These are phyloP conservation scores for Rotaria socialis DNA, from an alignment of 2,888 invertebrate genomes.

Conservation along the genomic window DNA sequence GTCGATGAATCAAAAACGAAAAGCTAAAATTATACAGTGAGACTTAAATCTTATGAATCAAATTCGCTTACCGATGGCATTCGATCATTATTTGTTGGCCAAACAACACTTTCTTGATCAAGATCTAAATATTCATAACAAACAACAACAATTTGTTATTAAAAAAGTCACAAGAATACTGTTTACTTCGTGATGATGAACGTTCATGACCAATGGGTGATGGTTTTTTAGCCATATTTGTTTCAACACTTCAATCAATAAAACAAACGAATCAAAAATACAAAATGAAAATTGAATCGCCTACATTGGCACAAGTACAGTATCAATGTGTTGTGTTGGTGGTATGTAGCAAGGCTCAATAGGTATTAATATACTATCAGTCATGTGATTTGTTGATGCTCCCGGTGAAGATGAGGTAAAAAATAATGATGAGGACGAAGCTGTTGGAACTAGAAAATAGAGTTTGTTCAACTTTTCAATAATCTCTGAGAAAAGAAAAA, in stretches of 20 bases:
- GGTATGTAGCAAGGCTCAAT: neutral
- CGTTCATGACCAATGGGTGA: conserved; percentile 25
- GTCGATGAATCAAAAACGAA: neutral
- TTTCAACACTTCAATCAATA: neutral
- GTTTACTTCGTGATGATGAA: conserved; percentile 17
- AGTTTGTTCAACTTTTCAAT: too few species aligned
- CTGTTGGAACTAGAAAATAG: too few species aligned
- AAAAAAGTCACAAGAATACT: neutral
- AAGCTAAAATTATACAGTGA: neutral
- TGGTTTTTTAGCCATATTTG: neutral
- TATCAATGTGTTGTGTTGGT: neutral
- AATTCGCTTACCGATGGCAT: neutral
- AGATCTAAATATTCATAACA: neutral
- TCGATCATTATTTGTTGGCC: neutral
- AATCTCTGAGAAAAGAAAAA: neutral
- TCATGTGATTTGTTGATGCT: neutral
- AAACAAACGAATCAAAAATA: neutral
- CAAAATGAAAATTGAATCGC: neutral
- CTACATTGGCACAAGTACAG: neutral
- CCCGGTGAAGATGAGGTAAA: too few species aligned
- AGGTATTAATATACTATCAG: conserved; percentile 4
- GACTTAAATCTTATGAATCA: too few species aligned
- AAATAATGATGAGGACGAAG: neutral
- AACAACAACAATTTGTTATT: too few species aligned
- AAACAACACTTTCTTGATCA: neutral